Percentiles rank a stretch among this genome's conserved stretches.
Evolutionary conservation across 2,113 vertebrate species (phyloP).

Genomic region (Monopterus albus): DNA sequence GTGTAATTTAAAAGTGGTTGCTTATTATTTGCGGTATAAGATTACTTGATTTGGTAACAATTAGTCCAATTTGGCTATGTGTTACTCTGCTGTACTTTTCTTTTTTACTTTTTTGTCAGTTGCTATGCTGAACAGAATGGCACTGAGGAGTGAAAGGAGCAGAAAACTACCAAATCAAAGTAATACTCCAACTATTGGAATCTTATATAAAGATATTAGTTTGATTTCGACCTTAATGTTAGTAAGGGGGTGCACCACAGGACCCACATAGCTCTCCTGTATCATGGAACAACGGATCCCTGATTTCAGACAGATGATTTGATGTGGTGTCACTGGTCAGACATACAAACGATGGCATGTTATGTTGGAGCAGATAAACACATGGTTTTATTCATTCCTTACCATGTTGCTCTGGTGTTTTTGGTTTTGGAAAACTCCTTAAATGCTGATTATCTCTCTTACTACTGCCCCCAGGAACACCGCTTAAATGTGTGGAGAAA

Average conservation of each 20-base stretch:
- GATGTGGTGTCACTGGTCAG: neutral
- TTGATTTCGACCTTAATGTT: too few relatives aligned
- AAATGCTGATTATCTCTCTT: too few relatives aligned
- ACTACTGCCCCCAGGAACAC: too few relatives aligned
- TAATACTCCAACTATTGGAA: too few relatives aligned
- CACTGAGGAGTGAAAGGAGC: neutral
- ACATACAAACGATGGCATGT: neutral
- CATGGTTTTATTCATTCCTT: neutral
- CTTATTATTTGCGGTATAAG: slow-evolving; percentile 28
- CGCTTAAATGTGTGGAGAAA: neutral
- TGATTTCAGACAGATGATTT: too few relatives aligned
- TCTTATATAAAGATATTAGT: too few relatives aligned
- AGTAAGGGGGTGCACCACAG: too few relatives aligned
- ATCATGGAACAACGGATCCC: too few relatives aligned
- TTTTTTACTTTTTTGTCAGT: neutral
- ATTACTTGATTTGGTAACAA: slow-evolving; percentile 28
- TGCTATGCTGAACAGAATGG: neutral
- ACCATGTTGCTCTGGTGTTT: neutral
- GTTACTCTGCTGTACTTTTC: slow-evolving; percentile 1
- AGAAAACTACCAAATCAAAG: too few relatives aligned
- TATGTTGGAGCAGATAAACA: neutral
- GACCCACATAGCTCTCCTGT: too few relatives aligned
- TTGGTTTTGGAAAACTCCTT: neutral
- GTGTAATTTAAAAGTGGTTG: slow-evolving; percentile 34
- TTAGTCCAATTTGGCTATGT: neutral